phyloP scores from a whole-genome alignment of 2,113 vertebrate species.

The Coptodon rendalli region DNA sequence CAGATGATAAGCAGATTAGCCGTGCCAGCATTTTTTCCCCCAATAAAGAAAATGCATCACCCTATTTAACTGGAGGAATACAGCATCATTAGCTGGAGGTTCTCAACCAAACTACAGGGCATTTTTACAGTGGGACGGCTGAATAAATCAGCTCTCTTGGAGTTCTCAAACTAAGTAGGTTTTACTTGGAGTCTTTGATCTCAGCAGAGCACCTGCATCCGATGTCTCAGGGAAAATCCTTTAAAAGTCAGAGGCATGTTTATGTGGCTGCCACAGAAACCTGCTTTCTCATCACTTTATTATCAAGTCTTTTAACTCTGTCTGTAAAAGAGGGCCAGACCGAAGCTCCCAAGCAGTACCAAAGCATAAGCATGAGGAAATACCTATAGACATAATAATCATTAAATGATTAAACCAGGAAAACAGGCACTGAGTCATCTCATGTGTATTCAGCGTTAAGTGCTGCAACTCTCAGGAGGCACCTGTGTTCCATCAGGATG shows the following conservation, averaged over 20 bases:
- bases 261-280: slow-evolving; percentile 55
- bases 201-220: slow-evolving; percentile 66
- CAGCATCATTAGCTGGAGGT: slow-evolving; percentile 34
- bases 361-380: slow-evolving; percentile 46
- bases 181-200: slow-evolving; percentile 65
- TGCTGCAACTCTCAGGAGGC: slow-evolving; percentile 50
- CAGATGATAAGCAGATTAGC: background rate
- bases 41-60: slow-evolving; percentile 15
- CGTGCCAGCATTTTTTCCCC: background rate
- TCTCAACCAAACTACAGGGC: slow-evolving; percentile 36
- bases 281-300: slow-evolving; percentile 60
- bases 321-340: slow-evolving; percentile 2
- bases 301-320: slow-evolving; percentile 51
- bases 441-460: slow-evolving; percentile 28
- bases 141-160: slow-evolving; percentile 54
- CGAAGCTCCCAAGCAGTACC: slow-evolving; percentile 7
- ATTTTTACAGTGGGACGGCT: slow-evolving; percentile 45
- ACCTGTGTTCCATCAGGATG: slow-evolving; percentile 65
- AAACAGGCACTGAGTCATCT: slow-evolving; percentile 57
- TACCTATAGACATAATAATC: slow-evolving; percentile 62
- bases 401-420: slow-evolving; percentile 62
- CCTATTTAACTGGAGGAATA: background rate
- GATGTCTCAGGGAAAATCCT: slow-evolving; percentile 66
- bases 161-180: slow-evolving; percentile 44
- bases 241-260: slow-evolving; percentile 64